Base-by-base conservation (phyloP, 2,888 invertebrate genomes). In the Oscheius sp. region DNA sequence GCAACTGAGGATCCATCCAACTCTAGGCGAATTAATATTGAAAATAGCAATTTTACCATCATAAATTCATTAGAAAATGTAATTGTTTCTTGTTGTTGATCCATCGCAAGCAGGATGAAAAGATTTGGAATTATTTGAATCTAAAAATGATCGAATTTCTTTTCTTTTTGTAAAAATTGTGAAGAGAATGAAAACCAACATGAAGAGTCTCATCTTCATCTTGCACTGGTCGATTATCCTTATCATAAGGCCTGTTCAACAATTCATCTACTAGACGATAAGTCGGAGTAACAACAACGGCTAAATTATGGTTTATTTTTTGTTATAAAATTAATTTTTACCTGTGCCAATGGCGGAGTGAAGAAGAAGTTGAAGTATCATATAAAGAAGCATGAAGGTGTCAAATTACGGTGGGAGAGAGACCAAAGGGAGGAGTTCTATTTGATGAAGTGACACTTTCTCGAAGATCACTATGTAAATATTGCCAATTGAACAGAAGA, bases 1-100 rank as follows among this genome's bases (percentile, higher is more conserved):
- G 64, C 9, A 85, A 70, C n/a, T 78, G 63, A 9, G 83, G 85
- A 72, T 85, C 85, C 6, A 72, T 75, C 85, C 85, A 85, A 55
- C 74, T 79, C 82, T 81, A 56, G 68, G 75, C 25, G 23, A 35
- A 35, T 35, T 35, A 18, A 18, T 7, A 49, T 49, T 3, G 13
- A 16, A 13, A 49, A 49, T 5, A 49, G 49, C 3, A 49, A 49
- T n/a, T 16, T 52, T n/a, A 81, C 81, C 73, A 80, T 61, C 45
- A 81, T 49, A 45, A 83, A 83, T 43, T 83, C 83, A 56, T 80
- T 74, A 0, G 77, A 74, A 63, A 78, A 83, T 29, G 74, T 74
- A n/a, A 83, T 81, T 1, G 83, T 81, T 63, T 83, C 83, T 27
- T 80, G 78, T n/a, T 77, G 77, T 64, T 83, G 83, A 69, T 83